phyloP scores from a whole-genome alignment of 2,113 vertebrate species.

The Hydrochoerus hydrochaeris region DNA sequence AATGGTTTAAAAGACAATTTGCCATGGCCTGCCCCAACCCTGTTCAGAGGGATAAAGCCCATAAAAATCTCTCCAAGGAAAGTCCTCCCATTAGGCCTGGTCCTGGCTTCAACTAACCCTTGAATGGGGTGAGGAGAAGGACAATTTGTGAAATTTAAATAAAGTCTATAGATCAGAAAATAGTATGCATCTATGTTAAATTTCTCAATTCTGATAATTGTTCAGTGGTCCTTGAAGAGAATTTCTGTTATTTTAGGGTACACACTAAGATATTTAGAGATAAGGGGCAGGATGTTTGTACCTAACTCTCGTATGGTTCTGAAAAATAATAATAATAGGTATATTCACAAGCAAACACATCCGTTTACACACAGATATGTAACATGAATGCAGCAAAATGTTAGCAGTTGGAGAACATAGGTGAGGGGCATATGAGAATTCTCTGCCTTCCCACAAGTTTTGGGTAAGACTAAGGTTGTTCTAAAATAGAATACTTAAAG shows the following conservation, averaged over 20 bases:
- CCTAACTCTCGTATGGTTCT: not conserved
- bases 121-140: not conserved
- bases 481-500: not conserved
- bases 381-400: not conserved
- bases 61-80: not conserved
- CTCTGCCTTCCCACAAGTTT: not conserved
- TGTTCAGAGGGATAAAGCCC: no score
- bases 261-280: not conserved
- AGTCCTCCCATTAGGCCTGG: not conserved
- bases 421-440: not conserved
- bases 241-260: constrained; percentile 17
- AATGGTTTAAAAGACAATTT: not conserved
- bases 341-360: not conserved
- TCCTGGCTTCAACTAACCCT: not conserved
- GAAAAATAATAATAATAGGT: not conserved
- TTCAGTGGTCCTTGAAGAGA: not conserved
- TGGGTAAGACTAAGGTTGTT: not conserved
- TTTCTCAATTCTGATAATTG: not conserved
- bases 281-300: not conserved
- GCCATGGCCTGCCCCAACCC: not conserved
- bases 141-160: not conserved
- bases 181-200: not conserved
- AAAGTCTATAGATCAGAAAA: not conserved
- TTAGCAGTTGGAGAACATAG: not conserved
- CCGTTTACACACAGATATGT: not conserved